These are phyloP conservation scores for Agrochola macilenta DNA, from an alignment of 2,888 invertebrate species.

Conservation along the genomic window DNA sequence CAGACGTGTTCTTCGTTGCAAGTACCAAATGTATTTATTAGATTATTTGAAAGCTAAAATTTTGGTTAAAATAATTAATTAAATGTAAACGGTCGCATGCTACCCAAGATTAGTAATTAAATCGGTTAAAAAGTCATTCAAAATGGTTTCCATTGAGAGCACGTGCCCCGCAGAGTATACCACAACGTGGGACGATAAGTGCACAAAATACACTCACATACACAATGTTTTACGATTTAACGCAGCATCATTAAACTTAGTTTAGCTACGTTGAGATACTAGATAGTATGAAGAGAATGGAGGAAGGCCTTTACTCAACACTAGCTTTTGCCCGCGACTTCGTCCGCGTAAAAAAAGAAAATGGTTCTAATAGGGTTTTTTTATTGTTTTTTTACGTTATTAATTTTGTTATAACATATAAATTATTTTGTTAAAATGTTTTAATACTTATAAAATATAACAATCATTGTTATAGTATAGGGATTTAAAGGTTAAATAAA, in stretches of 20 bases:
- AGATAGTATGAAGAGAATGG: neutral
- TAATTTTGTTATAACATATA: too few relatives aligned
- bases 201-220: constrained; percentile 51
- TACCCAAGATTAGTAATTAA: constrained; percentile 55
- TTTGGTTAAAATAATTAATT: constrained; percentile 12
- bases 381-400: too few relatives aligned
- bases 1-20: neutral
- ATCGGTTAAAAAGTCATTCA: constrained; percentile 64
- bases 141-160: constrained; percentile 59
- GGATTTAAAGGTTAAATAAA: too few relatives aligned
- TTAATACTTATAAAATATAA: too few relatives aligned
- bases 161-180: constrained; percentile 47
- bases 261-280: neutral
- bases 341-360: too few relatives aligned
- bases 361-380: too few relatives aligned
- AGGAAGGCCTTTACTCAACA: neutral
- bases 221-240: constrained; percentile 31
- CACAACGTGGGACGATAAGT: constrained; percentile 47
- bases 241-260: neutral
- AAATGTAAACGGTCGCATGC: constrained; percentile 9
- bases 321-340: too few relatives aligned
- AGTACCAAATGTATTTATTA: neutral
- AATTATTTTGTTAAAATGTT: too few relatives aligned
- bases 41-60: neutral
- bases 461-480: too few relatives aligned